Conservation (phyloP, 2,113 vertebrate genomes). For the Tetrao urogallus region DNA sequence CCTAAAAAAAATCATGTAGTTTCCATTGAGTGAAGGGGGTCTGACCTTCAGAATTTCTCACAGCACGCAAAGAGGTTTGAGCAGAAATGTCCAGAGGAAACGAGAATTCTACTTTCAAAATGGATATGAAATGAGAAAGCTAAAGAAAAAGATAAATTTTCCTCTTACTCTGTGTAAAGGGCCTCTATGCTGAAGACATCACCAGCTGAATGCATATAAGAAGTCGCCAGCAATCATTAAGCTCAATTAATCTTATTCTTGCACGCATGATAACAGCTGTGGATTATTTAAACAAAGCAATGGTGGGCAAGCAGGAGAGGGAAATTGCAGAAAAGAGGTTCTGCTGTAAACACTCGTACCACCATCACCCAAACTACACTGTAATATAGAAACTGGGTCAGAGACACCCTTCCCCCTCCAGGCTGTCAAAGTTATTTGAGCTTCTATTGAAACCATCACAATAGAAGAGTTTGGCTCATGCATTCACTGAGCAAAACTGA, state of each 20-base stretch:
- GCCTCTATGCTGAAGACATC: neutral
- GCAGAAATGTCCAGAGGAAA: neutral
- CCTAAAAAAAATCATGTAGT: neutral
- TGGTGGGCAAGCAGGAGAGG: slow-evolving; percentile 21
- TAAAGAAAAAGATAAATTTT: neutral
- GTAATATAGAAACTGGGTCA: slow-evolving; percentile 64
- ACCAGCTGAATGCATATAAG: slow-evolving; percentile 19
- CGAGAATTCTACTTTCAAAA: slow-evolving; percentile 3
- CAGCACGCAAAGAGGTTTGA: neutral
- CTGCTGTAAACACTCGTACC: slow-evolving; percentile 8
- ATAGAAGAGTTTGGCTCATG: slow-evolving; percentile 61
- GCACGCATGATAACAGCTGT: slow-evolving; percentile 41
- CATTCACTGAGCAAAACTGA: slow-evolving; percentile 50
- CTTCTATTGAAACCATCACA: slow-evolving; percentile 68
- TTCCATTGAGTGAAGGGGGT: neutral
- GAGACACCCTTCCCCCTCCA: slow-evolving; percentile 57
- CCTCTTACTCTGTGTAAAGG: neutral
- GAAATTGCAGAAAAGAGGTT: slow-evolving; percentile 36
- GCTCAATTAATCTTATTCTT: slow-evolving; percentile 57
- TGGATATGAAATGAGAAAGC: neutral
- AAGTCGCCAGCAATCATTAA: neutral
- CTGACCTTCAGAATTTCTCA: neutral
- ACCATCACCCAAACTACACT: neutral
- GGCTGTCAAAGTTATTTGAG: slow-evolving; percentile 67
- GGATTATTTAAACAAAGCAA: slow-evolving; percentile 55